Evolutionary conservation across 2,113 vertebrate species (phyloP).

Genomic region (Lampris incognitus): DNA sequence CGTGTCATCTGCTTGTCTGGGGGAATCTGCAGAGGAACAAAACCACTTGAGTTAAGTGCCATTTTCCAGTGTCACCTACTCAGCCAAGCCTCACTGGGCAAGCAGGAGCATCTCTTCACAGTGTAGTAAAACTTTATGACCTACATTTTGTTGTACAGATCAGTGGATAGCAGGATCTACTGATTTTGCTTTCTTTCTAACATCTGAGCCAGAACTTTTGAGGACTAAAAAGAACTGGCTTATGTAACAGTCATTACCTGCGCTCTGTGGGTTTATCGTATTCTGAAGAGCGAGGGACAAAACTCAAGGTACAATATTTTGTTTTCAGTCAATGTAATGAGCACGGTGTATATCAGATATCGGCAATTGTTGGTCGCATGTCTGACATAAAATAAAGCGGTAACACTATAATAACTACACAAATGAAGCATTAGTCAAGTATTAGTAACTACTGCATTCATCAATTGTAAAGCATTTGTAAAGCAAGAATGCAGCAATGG

Average conservation of each 20-base stretch:
- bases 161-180: too few relatives aligned
- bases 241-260: neutral
- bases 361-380: neutral
- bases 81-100: slow-evolving; percentile 13
- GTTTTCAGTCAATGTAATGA: neutral
- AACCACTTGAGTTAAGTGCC: neutral
- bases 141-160: too few relatives aligned
- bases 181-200: too few relatives aligned
- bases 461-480: too few relatives aligned
- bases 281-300: neutral
- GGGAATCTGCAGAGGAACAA: too few relatives aligned
- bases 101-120: neutral
- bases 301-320: neutral
- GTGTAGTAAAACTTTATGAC: neutral
- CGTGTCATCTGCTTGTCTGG: slow-evolving; percentile 16
- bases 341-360: neutral
- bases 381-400: neutral
- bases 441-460: too few relatives aligned
- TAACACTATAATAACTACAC: too few relatives aligned
- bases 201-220: neutral
- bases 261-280: neutral
- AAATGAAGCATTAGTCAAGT: too few relatives aligned
- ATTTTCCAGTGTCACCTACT: slow-evolving; percentile 5
- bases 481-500: too few relatives aligned
- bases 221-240: neutral